phyloP scores from a whole-genome alignment of 1,140 invertebrate species.

The Dufourea novaeangliae region DNA sequence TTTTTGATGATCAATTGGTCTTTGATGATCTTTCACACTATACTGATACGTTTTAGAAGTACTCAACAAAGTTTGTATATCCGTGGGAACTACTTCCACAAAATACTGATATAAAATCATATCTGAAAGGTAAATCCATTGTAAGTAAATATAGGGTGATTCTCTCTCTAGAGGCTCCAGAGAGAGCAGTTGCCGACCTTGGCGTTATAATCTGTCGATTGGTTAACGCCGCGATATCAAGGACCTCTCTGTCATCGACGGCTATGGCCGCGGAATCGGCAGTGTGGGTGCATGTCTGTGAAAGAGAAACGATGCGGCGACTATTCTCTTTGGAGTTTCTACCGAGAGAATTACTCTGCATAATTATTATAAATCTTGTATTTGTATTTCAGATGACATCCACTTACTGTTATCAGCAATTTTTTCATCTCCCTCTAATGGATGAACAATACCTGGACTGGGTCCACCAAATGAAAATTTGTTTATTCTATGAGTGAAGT shows the following conservation, averaged over 20 bases:
- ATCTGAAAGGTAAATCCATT: constrained; percentile 81
- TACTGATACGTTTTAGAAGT: constrained; percentile 94
- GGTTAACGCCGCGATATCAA: too few relatives aligned
- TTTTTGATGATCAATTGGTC: constrained; percentile 87
- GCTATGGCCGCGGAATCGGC: too few relatives aligned
- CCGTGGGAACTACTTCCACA: constrained; percentile 96
- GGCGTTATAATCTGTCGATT: too few relatives aligned
- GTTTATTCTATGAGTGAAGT: constrained; percentile 97
- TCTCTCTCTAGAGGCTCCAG: too few relatives aligned
- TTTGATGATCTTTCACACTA: constrained; percentile 93
- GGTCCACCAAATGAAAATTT: constrained; percentile 95
- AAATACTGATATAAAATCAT: constrained; percentile 96
- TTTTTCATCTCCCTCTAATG: constrained; percentile 95
- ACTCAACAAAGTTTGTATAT: constrained; percentile 88
- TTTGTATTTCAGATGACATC: background rate
- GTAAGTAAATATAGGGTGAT: constrained; percentile 24
- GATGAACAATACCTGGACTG: constrained; percentile 92
- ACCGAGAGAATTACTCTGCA: too few relatives aligned
- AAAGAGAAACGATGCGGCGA: too few relatives aligned
- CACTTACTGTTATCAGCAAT: constrained; percentile 86
- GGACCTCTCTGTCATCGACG: too few relatives aligned
- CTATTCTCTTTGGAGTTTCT: too few relatives aligned
- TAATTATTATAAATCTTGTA: background rate
- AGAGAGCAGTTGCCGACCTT: too few relatives aligned
- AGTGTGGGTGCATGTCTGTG: too few relatives aligned